phyloP scores from a whole-genome alignment of 2,888 invertebrate species.

The Chrysotoxum bicinctum region DNA sequence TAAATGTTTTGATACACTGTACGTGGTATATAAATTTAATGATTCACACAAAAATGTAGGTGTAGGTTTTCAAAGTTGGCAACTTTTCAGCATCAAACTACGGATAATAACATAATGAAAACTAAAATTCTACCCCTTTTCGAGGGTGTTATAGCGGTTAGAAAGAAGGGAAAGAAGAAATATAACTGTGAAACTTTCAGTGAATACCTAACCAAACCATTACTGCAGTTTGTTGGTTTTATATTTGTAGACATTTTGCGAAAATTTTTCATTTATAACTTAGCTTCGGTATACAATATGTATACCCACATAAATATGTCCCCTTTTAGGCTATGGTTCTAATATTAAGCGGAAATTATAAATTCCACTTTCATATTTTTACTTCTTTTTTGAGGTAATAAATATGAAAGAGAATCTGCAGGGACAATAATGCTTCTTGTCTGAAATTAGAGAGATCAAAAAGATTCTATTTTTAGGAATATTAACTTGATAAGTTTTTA shows the following conservation, averaged over 20 bases:
- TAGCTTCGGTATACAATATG: too few species aligned
- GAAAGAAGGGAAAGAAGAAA: not conserved
- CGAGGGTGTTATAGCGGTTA: constrained; percentile 1
- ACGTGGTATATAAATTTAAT: not conserved
- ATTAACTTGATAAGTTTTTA: too few species aligned
- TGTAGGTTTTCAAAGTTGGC: constrained; percentile 23
- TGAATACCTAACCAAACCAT: not conserved
- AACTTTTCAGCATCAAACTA: constrained; percentile 30
- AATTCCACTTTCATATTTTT: not conserved
- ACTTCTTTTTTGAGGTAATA: not conserved
- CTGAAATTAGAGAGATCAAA: too few species aligned
- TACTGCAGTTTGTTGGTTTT: not conserved
- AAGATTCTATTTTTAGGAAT: too few species aligned
- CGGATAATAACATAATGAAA: constrained; percentile 15
- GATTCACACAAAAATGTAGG: not conserved
- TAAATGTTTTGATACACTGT: not conserved
- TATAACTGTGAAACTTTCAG: constrained; percentile 5
- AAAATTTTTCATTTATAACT: not conserved
- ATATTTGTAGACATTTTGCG: not conserved
- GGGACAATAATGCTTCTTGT: not conserved
- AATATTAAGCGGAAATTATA: not conserved
- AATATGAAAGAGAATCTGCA: not conserved
- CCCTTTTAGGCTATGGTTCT: not conserved
- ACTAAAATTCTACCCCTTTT: constrained; percentile 5
- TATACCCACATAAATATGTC: too few species aligned